Conservation (phyloP, 2,113 vertebrate genomes). For the Peromyscus polionotus region DNA sequence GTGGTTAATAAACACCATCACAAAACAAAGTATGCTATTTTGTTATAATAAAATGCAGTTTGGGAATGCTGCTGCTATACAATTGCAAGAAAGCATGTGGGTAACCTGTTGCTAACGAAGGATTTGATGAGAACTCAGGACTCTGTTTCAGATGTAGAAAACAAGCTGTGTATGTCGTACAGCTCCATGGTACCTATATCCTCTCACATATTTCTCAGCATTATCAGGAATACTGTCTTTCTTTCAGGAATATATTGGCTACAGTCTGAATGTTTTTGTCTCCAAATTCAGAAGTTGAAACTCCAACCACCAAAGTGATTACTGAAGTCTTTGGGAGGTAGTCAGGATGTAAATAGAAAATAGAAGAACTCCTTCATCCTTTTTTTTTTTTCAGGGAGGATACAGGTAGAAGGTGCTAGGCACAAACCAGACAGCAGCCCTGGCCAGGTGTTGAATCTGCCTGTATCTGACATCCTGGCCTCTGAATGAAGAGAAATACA, state of each 20-base stretch:
- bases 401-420: neutral
- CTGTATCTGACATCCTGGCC: neutral
- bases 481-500: neutral
- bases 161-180: fast-evolving
- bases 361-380: neutral
- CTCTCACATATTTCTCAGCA: neutral
- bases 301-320: neutral
- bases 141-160: too few species aligned
- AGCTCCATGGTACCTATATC: neutral
- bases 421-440: neutral
- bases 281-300: neutral
- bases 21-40: neutral
- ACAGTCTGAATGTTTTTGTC: neutral
- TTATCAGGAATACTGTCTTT: neutral
- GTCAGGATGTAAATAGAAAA: neutral
- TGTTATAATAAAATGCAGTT: neutral
- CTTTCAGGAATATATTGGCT: neutral
- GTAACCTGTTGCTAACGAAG: neutral
- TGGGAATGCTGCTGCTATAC: too few species aligned
- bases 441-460: neutral
- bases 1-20: neutral
- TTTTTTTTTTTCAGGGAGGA: neutral
- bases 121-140: fast-evolving
- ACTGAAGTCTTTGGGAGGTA: neutral
- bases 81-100: neutral